Evolutionary conservation across 2,113 vertebrate species (phyloP).

Genomic region (Rhinoderma darwinii): DNA sequence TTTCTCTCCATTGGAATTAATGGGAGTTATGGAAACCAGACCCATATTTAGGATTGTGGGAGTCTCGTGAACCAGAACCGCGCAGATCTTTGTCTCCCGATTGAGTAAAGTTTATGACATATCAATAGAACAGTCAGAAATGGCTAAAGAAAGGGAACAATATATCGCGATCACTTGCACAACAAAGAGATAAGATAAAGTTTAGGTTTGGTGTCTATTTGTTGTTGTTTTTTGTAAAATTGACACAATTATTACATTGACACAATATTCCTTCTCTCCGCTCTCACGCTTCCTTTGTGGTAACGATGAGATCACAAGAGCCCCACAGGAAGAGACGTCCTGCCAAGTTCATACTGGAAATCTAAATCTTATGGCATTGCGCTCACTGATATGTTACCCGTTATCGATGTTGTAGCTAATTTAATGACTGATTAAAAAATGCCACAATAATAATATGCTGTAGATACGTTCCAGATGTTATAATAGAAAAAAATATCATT

Average conservation of each 20-base stretch:
- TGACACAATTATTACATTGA: not conserved
- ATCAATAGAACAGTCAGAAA: not conserved
- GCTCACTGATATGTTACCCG: not conserved
- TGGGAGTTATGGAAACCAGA: not conserved
- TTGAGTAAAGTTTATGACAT: no score
- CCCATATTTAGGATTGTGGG: not conserved
- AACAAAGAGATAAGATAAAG: not conserved
- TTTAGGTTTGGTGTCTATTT: not conserved
- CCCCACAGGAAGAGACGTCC: not conserved
- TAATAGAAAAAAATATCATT: not conserved
- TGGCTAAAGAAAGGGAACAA: not conserved
- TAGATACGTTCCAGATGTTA: not conserved
- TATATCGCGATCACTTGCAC: not conserved
- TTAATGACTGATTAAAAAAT: not conserved
- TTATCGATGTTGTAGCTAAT: not conserved
- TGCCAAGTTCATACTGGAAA: conserved; percentile 18
- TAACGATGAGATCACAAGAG: not conserved
- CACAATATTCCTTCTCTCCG: not conserved
- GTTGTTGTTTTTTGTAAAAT: not conserved
- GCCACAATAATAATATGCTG: not conserved
- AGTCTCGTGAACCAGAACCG: not conserved
- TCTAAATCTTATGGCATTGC: not conserved
- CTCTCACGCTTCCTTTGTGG: conserved; percentile 8
- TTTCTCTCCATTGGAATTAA: not conserved
- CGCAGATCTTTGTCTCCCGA: not conserved